Conservation (phyloP, 37 sponge, comb jelly and placozoan species). For the Aplysina aerophoba region DNA sequence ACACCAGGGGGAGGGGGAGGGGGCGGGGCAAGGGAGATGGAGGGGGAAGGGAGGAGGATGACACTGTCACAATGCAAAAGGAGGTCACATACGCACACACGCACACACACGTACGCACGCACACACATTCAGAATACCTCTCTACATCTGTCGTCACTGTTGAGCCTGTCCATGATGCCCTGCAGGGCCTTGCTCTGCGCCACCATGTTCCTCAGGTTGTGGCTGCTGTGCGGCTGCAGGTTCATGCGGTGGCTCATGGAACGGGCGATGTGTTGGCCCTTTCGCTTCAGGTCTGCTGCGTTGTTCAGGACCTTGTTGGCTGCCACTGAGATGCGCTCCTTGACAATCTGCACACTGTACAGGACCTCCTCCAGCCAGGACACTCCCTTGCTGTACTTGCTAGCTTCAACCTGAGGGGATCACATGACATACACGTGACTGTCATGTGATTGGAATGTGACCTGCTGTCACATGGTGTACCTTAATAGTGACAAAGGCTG, state of each 20-base stretch:
- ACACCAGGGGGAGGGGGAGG: constrained; percentile 16
- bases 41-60: too few relatives aligned
- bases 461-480: too few relatives aligned
- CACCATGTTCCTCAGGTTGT: constrained; percentile 59
- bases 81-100: too few relatives aligned
- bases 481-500: constrained; percentile 56
- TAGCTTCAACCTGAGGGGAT: constrained; percentile 78
- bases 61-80: too few relatives aligned
- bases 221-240: constrained; percentile 28
- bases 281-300: constrained; percentile 37
- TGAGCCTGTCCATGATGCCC: constrained; percentile 25
- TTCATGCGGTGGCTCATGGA: background rate
- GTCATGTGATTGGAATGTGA: too few relatives aligned
- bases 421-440: too few relatives aligned
- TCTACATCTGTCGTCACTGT: background rate
- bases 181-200: constrained; percentile 65
- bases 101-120: too few relatives aligned
- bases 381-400: constrained; percentile 75
- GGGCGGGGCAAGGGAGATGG: too few relatives aligned
- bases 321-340: constrained; percentile 62
- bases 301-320: constrained; percentile 78
- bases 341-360: constrained; percentile 61
- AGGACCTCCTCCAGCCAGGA: constrained; percentile 70
- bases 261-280: constrained; percentile 3
- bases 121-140: background rate